Evolutionary conservation across 2,888 invertebrate genomes (phyloP).

Genomic region (Drosophila koepferae): DNA sequence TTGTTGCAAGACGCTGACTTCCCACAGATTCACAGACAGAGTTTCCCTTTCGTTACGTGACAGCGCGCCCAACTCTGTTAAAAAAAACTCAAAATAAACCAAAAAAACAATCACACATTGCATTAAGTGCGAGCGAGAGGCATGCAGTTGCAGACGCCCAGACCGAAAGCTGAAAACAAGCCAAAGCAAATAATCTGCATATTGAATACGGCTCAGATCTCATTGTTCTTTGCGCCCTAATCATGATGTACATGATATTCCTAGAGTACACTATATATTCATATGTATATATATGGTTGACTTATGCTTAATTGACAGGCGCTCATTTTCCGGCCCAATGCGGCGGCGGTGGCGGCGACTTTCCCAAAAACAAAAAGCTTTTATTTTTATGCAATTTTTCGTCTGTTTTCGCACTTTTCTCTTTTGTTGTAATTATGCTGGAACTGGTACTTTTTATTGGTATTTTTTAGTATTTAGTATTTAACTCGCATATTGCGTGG

Average conservation of each 20-base stretch:
- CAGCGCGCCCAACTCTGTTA: conserved; percentile 60
- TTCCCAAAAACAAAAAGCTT: conserved; percentile 56
- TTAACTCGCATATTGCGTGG: conserved; percentile 58
- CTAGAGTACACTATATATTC: conserved; percentile 9
- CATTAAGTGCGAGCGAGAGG: conserved; percentile 20
- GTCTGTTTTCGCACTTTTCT: conserved; percentile 57
- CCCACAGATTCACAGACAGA: conserved; percentile 68
- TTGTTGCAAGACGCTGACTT: conserved; percentile 73
- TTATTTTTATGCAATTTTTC: conserved; percentile 53
- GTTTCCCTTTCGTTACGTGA: conserved; percentile 78
- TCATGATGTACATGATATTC: conserved; percentile 42
- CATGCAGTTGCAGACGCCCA: conserved; percentile 39
- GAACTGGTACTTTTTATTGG: conserved; percentile 56
- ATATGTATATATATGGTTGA: not conserved
- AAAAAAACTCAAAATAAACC: conserved; percentile 6
- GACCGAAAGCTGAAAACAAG: conserved; percentile 35
- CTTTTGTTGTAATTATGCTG: conserved; percentile 67
- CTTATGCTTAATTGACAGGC: conserved; percentile 62
- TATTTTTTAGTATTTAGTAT: conserved; percentile 20
- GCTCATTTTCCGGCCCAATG: conserved; percentile 70
- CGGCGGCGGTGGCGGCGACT: conserved; percentile 38
- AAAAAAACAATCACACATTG: conserved; percentile 58
- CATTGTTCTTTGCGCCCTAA: conserved; percentile 65
- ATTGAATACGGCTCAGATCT: conserved; percentile 62
- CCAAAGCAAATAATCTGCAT: conserved; percentile 61